Base-by-base conservation (phyloP, 2,888 invertebrate species). In the Drosophila lacicola region DNA sequence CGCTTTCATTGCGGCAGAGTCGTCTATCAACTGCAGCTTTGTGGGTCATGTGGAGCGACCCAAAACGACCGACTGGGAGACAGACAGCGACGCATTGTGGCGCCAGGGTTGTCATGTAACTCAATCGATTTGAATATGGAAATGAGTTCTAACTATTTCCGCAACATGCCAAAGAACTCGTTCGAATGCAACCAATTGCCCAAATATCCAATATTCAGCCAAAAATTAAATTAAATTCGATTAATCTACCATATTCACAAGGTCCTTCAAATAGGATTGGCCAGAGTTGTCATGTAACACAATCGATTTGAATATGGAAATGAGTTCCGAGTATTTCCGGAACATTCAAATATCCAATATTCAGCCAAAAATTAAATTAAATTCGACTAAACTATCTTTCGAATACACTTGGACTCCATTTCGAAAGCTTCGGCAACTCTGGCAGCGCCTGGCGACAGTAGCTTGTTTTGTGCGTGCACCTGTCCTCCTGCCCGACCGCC, bases 1-100 rank as follows among this genome's bases (percentile, higher is more conserved):
- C 75, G 77, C 65, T 68, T 76, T 78, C 74, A 73, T 66, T 78
- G 74, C 74, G 55, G 51, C 65, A 65, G 41, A 47, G 74, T 68
- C 78, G 63, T 76, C 68, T 57, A 78, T 78, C 76, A 76, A 78
- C 47, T 65, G 62, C 44, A 9, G 58, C 58, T 53, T 74, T 72
- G 76, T 74, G 71, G 74, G 74, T 74, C 74, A 74, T 51, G 55
- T 47, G 55, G 34, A 55, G 62, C 47, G 53, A 11, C 78, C 72
- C 77, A 53, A 71, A 85, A 63, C 72, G 76, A 44, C 51, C 82
- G 66, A 62, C 60, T 71, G 86, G 69, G 8, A 17, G 13, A 33
- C n/a, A 8, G 13, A 19, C 56, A 45, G 41, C 29, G 29, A 29
- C 29, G 5, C 25, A 55, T 36, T 49, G 17, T 33, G 56, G 45